phyloP scores from a whole-genome alignment of 2,797 vertebrate genomes.

The Alauda arvensis region DNA sequence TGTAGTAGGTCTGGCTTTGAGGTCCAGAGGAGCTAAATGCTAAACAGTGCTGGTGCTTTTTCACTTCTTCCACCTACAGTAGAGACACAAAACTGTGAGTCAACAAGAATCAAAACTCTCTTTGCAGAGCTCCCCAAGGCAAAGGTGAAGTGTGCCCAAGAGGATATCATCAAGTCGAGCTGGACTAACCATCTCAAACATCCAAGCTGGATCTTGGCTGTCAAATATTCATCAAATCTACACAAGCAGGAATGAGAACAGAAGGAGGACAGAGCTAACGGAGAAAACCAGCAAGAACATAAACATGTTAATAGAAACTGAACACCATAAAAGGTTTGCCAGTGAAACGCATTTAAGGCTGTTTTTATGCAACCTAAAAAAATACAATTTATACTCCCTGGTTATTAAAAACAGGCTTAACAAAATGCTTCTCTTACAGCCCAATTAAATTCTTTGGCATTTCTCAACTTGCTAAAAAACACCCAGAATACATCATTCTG shows the following conservation, averaged over 20 bases:
- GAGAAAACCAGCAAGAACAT: neutral
- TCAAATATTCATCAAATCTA: neutral
- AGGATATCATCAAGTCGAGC: neutral
- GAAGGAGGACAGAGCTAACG: neutral
- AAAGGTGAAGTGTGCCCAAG: neutral
- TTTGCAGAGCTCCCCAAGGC: neutral
- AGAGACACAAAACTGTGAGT: neutral
- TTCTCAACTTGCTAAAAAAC: slow-evolving; percentile 44
- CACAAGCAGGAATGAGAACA: neutral
- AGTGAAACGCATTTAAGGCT: neutral
- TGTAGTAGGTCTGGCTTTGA: slow-evolving; percentile 96
- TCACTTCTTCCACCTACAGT: slow-evolving; percentile 93
- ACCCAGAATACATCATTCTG: slow-evolving; percentile 42
- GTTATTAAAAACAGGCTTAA: slow-evolving; percentile 34
- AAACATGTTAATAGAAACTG: neutral
- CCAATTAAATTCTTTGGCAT: slow-evolving; percentile 50
- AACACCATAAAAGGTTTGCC: neutral
- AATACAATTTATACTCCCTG: neutral
- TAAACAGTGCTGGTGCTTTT: slow-evolving; percentile 96
- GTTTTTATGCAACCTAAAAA: neutral
- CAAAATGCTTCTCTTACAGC: slow-evolving; percentile 15
- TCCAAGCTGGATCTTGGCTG: neutral
- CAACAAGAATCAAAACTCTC: neutral
- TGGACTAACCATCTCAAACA: neutral
- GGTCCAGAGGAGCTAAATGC: slow-evolving; percentile 95